Conservation (phyloP, 2,888 invertebrate genomes). For the Anagyrus pseudococci region DNA sequence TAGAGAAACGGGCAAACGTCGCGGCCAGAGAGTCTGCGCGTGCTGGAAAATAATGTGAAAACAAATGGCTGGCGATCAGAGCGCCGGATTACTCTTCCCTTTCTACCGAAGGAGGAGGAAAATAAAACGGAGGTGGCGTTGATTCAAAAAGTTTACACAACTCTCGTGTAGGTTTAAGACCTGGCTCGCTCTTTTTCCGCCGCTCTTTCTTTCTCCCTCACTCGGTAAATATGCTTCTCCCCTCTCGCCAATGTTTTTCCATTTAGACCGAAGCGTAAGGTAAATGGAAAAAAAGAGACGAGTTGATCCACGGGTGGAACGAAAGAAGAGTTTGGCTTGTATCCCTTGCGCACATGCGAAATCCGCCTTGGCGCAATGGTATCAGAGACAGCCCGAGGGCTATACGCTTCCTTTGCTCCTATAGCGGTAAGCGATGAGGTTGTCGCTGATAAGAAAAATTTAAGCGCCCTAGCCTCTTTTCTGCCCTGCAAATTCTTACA, state of each 20-base stretch:
- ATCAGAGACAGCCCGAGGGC: no score
- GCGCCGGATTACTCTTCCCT: slow-evolving; percentile 39
- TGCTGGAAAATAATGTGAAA: slow-evolving; percentile 40
- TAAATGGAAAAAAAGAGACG: slow-evolving; percentile 23
- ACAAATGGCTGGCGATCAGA: slow-evolving; percentile 42
- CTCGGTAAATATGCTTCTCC: neutral
- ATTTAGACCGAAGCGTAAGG: slow-evolving; percentile 41
- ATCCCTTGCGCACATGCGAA: no score
- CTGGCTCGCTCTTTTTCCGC: slow-evolving; percentile 1
- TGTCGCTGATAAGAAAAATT: slow-evolving; percentile 23
- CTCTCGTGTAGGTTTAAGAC: slow-evolving; percentile 38
- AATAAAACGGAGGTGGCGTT: slow-evolving; percentile 38
- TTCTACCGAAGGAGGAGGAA: slow-evolving; percentile 20
- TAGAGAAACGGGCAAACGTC: no score
- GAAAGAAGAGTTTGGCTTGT: neutral
- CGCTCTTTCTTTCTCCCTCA: slow-evolving; percentile 2
- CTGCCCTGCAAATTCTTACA: neutral
- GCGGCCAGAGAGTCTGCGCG: no score
- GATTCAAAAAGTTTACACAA: slow-evolving; percentile 49
- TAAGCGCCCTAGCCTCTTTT: neutral
- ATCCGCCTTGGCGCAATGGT: neutral
- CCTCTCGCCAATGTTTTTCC: slow-evolving; percentile 44
- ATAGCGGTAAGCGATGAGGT: slow-evolving; percentile 15
- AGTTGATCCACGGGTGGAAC: neutral
- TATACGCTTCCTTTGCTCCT: no score